Percentiles rank a stretch among this genome's conserved stretches.
Conservation (phyloP, 2,113 vertebrate species). For the Gopherus evgoodei region DNA sequence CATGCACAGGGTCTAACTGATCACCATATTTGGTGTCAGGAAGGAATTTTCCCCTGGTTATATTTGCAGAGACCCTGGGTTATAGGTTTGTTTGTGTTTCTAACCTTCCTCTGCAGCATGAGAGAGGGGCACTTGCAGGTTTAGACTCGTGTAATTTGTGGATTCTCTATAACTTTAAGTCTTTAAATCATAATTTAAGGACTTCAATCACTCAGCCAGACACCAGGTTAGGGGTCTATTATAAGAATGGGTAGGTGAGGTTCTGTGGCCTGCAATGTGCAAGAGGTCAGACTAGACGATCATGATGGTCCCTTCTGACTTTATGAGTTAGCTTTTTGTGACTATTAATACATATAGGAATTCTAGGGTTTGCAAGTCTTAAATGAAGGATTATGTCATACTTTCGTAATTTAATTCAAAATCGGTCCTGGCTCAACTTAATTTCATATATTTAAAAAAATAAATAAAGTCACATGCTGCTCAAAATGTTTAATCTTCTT, state of each 20-base stretch:
- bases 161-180: not conserved
- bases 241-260: not conserved
- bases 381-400: constrained; percentile 51
- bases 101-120: not conserved
- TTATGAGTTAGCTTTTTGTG: not conserved
- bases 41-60: not conserved
- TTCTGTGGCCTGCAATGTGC: not conserved
- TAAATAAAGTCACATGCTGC: not conserved
- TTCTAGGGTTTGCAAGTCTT: not conserved
- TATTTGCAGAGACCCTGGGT: not conserved
- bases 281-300: not conserved
- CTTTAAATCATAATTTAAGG: not conserved
- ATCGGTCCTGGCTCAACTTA: constrained; percentile 32
- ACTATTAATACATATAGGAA: not conserved
- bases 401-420: constrained; percentile 60
- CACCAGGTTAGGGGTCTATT: not conserved
- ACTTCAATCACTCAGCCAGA: not conserved
- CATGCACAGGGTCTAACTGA: not conserved
- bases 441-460: constrained; percentile 23
- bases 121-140: not conserved
- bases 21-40: not conserved
- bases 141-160: not conserved
- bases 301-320: not conserved
- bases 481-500: constrained; percentile 48
- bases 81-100: too few species aligned